Evolutionary conservation across 2,797 vertebrate species (phyloP).

Genomic region (Phoebastria nigripes): DNA sequence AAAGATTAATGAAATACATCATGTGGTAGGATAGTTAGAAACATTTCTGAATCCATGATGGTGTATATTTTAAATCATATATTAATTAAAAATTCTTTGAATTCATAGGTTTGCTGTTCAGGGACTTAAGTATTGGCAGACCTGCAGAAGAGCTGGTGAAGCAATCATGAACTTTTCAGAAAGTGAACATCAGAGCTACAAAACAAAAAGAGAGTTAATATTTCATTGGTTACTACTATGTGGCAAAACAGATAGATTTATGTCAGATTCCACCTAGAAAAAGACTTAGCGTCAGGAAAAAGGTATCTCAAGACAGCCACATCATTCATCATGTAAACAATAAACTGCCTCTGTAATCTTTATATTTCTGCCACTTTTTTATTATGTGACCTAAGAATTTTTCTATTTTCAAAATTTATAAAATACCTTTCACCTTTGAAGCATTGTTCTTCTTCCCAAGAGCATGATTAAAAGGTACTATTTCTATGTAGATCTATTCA

Average conservation of each 20-base stretch:
- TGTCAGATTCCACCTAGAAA: neutral
- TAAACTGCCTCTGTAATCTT: neutral
- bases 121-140: neutral
- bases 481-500: neutral
- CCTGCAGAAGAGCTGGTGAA: neutral
- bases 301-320: neutral
- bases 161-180: neutral
- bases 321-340: neutral
- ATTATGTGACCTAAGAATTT: neutral
- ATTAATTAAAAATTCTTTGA: neutral
- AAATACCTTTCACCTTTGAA: neutral
- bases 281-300: neutral
- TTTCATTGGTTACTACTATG: neutral
- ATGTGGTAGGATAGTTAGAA: neutral
- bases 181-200: neutral
- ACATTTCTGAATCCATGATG: neutral
- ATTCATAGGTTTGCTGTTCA: neutral
- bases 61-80: neutral
- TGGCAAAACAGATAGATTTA: neutral
- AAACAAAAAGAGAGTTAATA: neutral
- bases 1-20: neutral
- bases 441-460: neutral
- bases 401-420: neutral
- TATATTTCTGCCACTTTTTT: neutral
- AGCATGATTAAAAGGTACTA: neutral